Evolutionary conservation across 1,140 invertebrate species (phyloP).

Genomic region (Himalopsyche phryganea): DNA sequence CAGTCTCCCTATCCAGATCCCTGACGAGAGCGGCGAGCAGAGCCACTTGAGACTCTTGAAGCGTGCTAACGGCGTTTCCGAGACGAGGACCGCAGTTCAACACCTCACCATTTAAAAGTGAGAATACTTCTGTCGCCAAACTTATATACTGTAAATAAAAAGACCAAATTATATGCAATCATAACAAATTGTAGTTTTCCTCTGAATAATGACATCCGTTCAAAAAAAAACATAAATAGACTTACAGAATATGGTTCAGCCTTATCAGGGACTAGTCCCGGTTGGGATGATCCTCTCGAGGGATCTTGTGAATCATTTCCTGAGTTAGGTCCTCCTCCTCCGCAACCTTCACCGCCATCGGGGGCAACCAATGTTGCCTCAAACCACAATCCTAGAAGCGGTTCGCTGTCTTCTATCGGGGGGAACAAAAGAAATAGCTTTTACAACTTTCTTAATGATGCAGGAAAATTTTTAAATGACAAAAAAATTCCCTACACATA

Average conservation of each 20-base stretch:
- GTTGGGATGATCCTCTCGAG: conserved; percentile 39
- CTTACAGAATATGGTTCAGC: conserved; percentile 83
- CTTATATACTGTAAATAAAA: conserved; percentile 67
- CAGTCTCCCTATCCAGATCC: conserved; percentile 82
- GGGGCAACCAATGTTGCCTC: conserved; percentile 84
- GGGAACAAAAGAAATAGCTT: not conserved
- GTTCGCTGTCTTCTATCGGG: conserved; percentile 76
- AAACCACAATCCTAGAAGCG: conserved; percentile 88
- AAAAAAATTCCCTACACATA: too few relatives aligned
- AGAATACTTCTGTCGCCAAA: conserved; percentile 75
- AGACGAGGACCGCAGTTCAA: conserved; percentile 36
- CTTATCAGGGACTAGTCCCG: conserved; percentile 79
- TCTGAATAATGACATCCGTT: too few relatives aligned
- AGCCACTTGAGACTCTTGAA: conserved; percentile 76
- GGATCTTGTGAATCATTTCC: conserved; percentile 41
- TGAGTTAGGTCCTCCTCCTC: conserved; percentile 46
- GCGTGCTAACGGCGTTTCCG: conserved; percentile 37
- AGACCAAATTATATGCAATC: too few relatives aligned
- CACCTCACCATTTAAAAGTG: conserved; percentile 52
- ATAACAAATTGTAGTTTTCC: too few relatives aligned
- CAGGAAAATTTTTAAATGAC: too few relatives aligned
- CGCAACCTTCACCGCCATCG: conserved; percentile 62
- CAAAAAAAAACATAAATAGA: too few relatives aligned
- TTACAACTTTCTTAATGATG: too few relatives aligned
- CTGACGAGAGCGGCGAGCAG: conserved; percentile 78